Percentiles rank a stretch among this genome's conserved stretches.
Evolutionary conservation across 2,797 vertebrate genomes (phyloP).

Genomic region (Amazona ochrocephala): DNA sequence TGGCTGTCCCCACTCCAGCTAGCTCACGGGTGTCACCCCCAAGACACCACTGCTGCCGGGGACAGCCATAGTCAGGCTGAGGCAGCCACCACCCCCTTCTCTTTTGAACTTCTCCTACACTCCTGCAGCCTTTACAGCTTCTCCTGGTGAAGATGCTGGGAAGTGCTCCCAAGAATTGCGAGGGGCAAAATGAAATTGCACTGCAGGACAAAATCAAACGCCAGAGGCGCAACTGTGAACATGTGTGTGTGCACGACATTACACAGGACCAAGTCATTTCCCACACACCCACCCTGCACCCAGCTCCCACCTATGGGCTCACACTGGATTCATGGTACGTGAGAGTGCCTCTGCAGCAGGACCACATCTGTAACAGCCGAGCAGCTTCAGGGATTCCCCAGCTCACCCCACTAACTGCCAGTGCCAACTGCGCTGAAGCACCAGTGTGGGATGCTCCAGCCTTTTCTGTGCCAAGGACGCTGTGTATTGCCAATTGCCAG

Average conservation of each 20-base stretch:
- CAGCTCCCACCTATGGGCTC: background rate
- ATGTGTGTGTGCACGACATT: background rate
- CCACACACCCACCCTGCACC: background rate
- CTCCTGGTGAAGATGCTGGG: background rate
- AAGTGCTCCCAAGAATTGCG: background rate
- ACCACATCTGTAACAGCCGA: background rate
- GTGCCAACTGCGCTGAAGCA: background rate
- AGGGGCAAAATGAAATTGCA: background rate
- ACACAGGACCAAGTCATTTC: background rate
- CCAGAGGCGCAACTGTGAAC: background rate
- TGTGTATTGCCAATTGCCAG: background rate
- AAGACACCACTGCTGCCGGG: background rate
- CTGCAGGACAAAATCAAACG: background rate
- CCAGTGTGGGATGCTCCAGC: background rate
- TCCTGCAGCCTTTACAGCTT: background rate
- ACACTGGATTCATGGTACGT: rapidly evolving
- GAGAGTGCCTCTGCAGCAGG: background rate
- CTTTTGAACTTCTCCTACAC: background rate
- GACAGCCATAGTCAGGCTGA: background rate
- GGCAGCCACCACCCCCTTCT: background rate
- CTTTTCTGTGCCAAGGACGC: conserved; percentile 10
- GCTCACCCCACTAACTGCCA: background rate
- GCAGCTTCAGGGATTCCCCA: conserved; percentile 17
- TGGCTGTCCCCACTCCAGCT: background rate
- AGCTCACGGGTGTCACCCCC: background rate